Percentiles rank a stretch among this genome's conserved stretches.
Evolutionary conservation across 1,140 invertebrate genomes (phyloP).

Genomic region (Drosophila asahinai): DNA sequence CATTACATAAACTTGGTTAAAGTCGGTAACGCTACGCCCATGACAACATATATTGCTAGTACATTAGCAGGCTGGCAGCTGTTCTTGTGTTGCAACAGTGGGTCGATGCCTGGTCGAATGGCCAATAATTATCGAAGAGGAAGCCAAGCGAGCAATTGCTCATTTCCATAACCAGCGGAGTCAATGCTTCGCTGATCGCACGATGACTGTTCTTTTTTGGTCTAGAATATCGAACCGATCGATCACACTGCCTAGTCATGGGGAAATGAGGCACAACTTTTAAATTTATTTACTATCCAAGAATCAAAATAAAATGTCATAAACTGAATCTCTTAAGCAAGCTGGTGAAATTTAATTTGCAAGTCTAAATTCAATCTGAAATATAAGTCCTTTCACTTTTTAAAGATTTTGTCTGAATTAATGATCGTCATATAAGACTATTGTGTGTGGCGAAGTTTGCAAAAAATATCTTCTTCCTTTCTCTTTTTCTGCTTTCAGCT

Average conservation of each 20-base stretch:
- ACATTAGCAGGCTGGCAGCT: constrained; percentile 5
- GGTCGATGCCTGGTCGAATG: constrained; percentile 3
- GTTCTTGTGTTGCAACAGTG: constrained; percentile 44
- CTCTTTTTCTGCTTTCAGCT: not conserved
- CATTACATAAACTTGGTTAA: too few relatives aligned
- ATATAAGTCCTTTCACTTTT: constrained; percentile 9
- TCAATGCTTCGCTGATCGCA: constrained; percentile 30
- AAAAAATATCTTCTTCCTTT: constrained; percentile 4
- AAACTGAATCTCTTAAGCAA: too few relatives aligned
- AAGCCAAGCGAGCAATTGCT: constrained; percentile 32
- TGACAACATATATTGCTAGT: constrained; percentile 11
- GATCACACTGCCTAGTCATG: not conserved
- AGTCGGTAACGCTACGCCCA: not conserved
- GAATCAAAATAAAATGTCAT: too few relatives aligned
- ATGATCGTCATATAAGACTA: not conserved
- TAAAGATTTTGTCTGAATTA: not conserved
- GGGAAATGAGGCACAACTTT: not conserved
- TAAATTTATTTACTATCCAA: too few relatives aligned
- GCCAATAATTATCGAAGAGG: constrained; percentile 14
- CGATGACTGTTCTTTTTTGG: constrained; percentile 33
- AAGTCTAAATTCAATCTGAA: not conserved
- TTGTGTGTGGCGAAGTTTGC: not conserved
- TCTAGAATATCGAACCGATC: constrained; percentile 13
- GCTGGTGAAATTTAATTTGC: not conserved
- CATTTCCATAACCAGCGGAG: constrained; percentile 32